Evolutionary conservation across 1,140 invertebrate species (phyloP).

Genomic region (Ceratina calcarata): DNA sequence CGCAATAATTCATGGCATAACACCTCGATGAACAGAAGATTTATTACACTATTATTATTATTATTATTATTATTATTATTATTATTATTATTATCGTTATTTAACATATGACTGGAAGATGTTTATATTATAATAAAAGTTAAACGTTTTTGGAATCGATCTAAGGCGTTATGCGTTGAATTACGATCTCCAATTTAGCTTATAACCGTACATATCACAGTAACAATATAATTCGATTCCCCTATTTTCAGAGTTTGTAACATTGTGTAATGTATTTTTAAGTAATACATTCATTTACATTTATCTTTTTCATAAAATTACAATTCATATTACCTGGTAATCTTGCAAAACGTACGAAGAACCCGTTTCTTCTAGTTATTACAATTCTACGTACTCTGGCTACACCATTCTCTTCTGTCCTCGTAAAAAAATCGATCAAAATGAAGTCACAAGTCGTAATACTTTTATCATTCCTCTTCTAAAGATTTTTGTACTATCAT

Average conservation of each 20-base stretch:
- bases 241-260: slow-evolving; percentile 23
- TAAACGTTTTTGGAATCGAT: slow-evolving; percentile 26
- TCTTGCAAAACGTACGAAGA: slow-evolving; percentile 7
- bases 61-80: neutral
- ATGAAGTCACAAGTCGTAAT: slow-evolving; percentile 23
- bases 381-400: neutral
- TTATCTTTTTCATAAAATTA: slow-evolving; percentile 28
- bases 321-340: neutral
- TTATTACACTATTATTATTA: neutral
- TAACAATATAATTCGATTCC: slow-evolving; percentile 52
- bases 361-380: neutral
- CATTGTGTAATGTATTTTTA: slow-evolving; percentile 34
- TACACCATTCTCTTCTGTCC: neutral
- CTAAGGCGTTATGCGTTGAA: slow-evolving; percentile 26
- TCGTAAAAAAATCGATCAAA: slow-evolving; percentile 2
- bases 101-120: neutral
- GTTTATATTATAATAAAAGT: neutral
- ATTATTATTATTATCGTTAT: neutral
- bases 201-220: slow-evolving; percentile 66
- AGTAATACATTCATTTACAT: slow-evolving; percentile 40
- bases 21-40: neutral
- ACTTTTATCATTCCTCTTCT: neutral
- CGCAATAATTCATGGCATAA: slow-evolving; percentile 34
- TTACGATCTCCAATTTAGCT: slow-evolving; percentile 44
- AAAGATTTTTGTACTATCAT: slow-evolving; percentile 41